These are phyloP conservation scores for Napeogenes sylphis DNA, from an alignment of 2,888 invertebrate species.

Conservation along the genomic window DNA sequence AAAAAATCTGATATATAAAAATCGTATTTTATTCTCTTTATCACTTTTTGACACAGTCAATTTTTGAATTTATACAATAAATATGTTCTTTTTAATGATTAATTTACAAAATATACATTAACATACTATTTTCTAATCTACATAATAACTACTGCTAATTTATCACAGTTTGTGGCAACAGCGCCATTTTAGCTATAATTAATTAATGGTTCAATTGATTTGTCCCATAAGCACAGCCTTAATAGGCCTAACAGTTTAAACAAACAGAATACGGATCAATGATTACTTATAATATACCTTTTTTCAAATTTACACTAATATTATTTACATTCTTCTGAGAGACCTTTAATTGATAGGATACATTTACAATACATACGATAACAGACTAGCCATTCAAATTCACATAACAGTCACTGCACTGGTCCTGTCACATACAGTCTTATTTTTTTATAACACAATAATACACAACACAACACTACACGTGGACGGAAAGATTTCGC, in stretches of 20 bases:
- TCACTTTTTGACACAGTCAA: slow-evolving; percentile 66
- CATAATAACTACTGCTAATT: slow-evolving; percentile 55
- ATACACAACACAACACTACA: slow-evolving; percentile 61
- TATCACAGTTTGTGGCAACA: slow-evolving; percentile 73
- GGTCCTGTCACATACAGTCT: slow-evolving; percentile 22
- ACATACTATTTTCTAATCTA: slow-evolving; percentile 49
- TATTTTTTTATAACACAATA: slow-evolving; percentile 34
- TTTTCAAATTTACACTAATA: slow-evolving; percentile 24
- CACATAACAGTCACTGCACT: slow-evolving; percentile 43
- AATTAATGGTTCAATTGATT: slow-evolving; percentile 61
- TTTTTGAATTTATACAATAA: slow-evolving; percentile 71
- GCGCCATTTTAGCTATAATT: slow-evolving; percentile 61
- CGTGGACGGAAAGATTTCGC: slow-evolving; percentile 87
- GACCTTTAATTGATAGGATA: slow-evolving; percentile 26
- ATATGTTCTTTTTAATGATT: slow-evolving; percentile 63
- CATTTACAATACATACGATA: slow-evolving; percentile 59
- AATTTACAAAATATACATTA: slow-evolving; percentile 67
- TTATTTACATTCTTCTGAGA: slow-evolving; percentile 30
- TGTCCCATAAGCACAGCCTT: slow-evolving; percentile 66
- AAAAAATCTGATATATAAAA: slow-evolving; percentile 29
- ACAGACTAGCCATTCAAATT: slow-evolving; percentile 70
- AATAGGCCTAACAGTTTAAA: slow-evolving; percentile 48
- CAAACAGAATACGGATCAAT: slow-evolving; percentile 24
- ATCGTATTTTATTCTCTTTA: slow-evolving; percentile 66
- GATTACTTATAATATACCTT: slow-evolving; percentile 17